These are phyloP conservation scores for Alloplasta piceator DNA, from an alignment of 2,888 invertebrate genomes.

Conservation along the genomic window DNA sequence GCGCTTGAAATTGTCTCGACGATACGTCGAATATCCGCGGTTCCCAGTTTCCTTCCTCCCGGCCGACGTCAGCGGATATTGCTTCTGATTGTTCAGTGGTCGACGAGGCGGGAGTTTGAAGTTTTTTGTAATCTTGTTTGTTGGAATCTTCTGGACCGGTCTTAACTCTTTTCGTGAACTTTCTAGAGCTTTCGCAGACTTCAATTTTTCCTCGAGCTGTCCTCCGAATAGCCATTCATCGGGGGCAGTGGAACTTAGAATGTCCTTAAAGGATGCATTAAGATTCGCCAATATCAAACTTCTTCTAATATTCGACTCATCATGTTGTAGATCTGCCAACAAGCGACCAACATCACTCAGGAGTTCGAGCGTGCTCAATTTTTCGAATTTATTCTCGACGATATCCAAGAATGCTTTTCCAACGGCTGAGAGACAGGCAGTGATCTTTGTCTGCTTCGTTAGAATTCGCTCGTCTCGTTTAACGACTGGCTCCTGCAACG, in stretches of 20 bases:
- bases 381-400: background rate
- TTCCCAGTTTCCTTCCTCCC: conserved; percentile 14
- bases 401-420: conserved; percentile 5
- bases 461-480: conserved; percentile 19
- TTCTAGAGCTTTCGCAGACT: conserved; percentile 46
- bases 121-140: too few relatives aligned
- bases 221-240: conserved; percentile 54
- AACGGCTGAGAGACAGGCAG: conserved; percentile 28
- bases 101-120: too few relatives aligned
- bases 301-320: conserved; percentile 50
- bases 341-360: conserved; percentile 39
- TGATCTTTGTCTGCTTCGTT: conserved; percentile 40
- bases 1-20: too few relatives aligned
- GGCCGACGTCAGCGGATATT: conserved; percentile 1
- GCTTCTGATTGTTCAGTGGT: too few relatives aligned
- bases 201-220: conserved; percentile 51
- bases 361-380: background rate
- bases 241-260: conserved; percentile 22
- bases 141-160: conserved; percentile 3
- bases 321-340: conserved; percentile 58
- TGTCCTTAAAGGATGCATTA: conserved; percentile 33
- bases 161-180: conserved; percentile 27
- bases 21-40: too few relatives aligned
- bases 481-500: conserved; percentile 1
- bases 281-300: conserved; percentile 51